Percentiles rank a stretch among this genome's conserved stretches.
Evolutionary conservation across 1,140 invertebrate species (phyloP).

Genomic region (Drosophila nasuta): DNA sequence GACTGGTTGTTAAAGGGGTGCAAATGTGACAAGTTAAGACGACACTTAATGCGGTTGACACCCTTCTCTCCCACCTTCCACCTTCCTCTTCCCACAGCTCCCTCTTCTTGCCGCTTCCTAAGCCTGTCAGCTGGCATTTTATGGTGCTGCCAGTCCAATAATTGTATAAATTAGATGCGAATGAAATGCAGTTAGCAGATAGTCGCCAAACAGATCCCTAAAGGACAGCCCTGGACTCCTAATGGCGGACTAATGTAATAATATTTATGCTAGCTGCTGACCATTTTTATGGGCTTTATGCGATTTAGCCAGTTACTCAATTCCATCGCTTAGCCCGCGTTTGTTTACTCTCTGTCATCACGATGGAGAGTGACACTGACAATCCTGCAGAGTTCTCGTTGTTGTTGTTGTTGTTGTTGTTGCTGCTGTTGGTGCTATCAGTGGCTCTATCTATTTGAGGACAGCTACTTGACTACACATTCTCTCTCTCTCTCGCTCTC

Average conservation of each 20-base stretch:
- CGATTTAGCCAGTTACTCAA: constrained; percentile 79
- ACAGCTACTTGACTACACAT: constrained; percentile 29
- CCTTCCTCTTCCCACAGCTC: background rate
- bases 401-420: constrained; percentile 37
- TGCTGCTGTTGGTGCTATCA: constrained; percentile 26
- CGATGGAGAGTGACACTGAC: constrained; percentile 2
- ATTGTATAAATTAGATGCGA: constrained; percentile 79
- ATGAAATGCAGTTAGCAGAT: constrained; percentile 48
- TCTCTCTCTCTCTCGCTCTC: background rate
- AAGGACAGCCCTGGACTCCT: constrained; percentile 20
- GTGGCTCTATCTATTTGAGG: constrained; percentile 54
- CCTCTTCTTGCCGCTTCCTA: background rate
- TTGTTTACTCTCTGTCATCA: constrained; percentile 25
- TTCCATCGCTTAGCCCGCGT: constrained; percentile 33
- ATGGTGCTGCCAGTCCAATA: constrained; percentile 67
- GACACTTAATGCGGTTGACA: constrained; percentile 74
- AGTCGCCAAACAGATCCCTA: constrained; percentile 37
- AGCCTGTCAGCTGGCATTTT: constrained; percentile 55
- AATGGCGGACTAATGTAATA: constrained; percentile 76
- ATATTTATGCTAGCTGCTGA: constrained; percentile 77
- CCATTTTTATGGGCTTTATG: constrained; percentile 74
- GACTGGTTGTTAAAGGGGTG: constrained; percentile 69
- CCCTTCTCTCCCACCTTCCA: background rate
- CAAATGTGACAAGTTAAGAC: constrained; percentile 79
- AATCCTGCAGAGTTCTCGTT: constrained; percentile 34